Conservation (phyloP, 2,888 invertebrate genomes). For the Apocheima hispidaria region DNA sequence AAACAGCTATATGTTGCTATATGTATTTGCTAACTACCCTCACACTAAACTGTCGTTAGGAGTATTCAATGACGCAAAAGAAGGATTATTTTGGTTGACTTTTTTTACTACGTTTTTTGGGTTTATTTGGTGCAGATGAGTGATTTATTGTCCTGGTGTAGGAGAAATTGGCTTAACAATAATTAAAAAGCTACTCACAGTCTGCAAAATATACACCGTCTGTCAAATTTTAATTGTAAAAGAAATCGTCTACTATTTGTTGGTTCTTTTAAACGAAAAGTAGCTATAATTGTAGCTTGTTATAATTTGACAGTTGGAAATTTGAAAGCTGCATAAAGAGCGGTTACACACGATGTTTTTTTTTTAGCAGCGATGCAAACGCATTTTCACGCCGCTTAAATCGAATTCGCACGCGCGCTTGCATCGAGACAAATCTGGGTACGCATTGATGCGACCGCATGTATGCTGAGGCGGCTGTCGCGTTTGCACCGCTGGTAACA, state of each 20-base stretch:
- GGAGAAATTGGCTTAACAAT: conserved; percentile 22
- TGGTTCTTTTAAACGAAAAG: too few relatives aligned
- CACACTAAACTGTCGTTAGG: conserved; percentile 16
- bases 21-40: conserved; percentile 34
- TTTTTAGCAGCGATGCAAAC: too few relatives aligned
- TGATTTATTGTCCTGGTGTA: conserved; percentile 19
- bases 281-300: not conserved
- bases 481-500: too few relatives aligned
- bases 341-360: too few relatives aligned
- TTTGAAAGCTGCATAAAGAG: conserved; percentile 1
- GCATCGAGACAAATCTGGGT: too few relatives aligned
- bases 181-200: not conserved
- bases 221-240: conserved; percentile 5
- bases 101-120: not conserved
- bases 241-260: too few relatives aligned
- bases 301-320: not conserved
- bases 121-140: conserved; percentile 18
- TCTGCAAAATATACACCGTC: not conserved
- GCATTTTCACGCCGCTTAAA: too few relatives aligned
- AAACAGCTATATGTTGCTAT: conserved; percentile 34
- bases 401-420: too few relatives aligned
- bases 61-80: not conserved
- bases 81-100: not conserved
- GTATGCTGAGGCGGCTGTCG: too few relatives aligned
- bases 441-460: too few relatives aligned